These are phyloP conservation scores for Artemia franciscana DNA, from an alignment of 1,140 invertebrate species.

Conservation along the genomic window DNA sequence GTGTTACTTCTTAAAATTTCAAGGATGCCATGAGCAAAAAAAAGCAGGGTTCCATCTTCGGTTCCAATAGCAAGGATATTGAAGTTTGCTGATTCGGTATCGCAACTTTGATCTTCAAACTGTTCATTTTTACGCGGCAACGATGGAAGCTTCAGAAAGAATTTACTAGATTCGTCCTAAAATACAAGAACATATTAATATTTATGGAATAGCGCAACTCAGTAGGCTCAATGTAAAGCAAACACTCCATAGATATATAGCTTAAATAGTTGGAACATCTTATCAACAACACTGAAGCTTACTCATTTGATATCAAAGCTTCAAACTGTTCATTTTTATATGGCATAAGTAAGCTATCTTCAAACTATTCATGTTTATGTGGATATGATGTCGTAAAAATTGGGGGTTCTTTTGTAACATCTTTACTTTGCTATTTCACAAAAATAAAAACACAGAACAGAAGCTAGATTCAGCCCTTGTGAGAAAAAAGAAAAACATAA, in stretches of 20 bases:
- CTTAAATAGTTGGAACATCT: too few species aligned
- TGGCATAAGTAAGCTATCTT: not conserved
- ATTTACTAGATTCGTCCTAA: slow-evolving; percentile 22
- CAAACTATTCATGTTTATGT: too few species aligned
- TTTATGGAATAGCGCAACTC: slow-evolving; percentile 1
- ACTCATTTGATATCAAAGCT: not conserved
- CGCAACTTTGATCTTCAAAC: slow-evolving; percentile 32
- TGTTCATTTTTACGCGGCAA: slow-evolving; percentile 33
- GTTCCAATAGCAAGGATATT: slow-evolving; percentile 57
- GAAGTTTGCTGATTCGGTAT: slow-evolving; percentile 38
- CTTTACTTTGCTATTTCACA: too few species aligned
- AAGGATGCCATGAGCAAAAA: slow-evolving; percentile 64
- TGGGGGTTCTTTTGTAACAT: too few species aligned
- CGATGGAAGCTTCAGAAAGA: slow-evolving; percentile 30
- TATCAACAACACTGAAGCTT: not conserved
- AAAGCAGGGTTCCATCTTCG: slow-evolving; percentile 37
- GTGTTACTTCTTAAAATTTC: slow-evolving; percentile 44
- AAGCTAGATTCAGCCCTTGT: too few species aligned
- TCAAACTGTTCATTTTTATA: not conserved
- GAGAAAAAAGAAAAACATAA: too few species aligned
- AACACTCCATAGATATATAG: not conserved
- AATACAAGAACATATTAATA: slow-evolving; percentile 10
- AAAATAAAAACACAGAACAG: too few species aligned
- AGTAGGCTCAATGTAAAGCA: slow-evolving; percentile 1
- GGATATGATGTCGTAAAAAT: too few species aligned